Percentiles rank a stretch among this genome's conserved stretches.
Conservation (phyloP, 2,797 vertebrate species). For the Leucoraja ocellata region DNA sequence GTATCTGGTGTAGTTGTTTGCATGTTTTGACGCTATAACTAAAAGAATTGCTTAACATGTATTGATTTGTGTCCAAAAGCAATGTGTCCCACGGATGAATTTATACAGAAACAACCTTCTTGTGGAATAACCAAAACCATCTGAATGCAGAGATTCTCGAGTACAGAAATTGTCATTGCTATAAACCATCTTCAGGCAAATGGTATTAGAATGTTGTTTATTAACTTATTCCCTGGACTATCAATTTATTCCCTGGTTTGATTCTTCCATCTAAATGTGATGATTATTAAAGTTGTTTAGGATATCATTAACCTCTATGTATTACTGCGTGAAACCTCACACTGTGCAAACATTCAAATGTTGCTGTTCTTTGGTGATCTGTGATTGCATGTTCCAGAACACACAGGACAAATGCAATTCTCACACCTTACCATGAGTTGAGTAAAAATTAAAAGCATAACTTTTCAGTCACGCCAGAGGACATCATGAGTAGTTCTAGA, state of each 20-base stretch:
- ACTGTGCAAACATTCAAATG: neutral
- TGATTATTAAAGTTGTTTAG: conserved; percentile 25
- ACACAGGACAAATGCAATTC: neutral
- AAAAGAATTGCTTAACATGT: neutral
- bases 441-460: neutral
- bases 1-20: neutral
- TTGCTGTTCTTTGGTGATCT: too few species aligned
- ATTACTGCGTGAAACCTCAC: neutral
- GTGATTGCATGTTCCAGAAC: neutral
- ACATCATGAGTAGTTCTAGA: neutral
- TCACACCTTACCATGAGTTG: neutral
- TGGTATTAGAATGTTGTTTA: neutral
- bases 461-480: neutral
- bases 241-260: conserved; percentile 29
- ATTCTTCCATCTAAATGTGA: conserved; percentile 6
- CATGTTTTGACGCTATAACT: neutral
- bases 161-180: neutral
- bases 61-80: neutral
- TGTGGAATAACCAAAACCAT: neutral
- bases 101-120: neutral
- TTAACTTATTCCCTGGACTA: conserved; percentile 23
- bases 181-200: neutral
- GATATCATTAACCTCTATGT: conserved; percentile 29
- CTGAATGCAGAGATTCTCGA: too few species aligned
- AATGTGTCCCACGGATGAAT: neutral